phyloP scores from a whole-genome alignment of 2,888 invertebrate species.

The Trisateles emortualis region DNA sequence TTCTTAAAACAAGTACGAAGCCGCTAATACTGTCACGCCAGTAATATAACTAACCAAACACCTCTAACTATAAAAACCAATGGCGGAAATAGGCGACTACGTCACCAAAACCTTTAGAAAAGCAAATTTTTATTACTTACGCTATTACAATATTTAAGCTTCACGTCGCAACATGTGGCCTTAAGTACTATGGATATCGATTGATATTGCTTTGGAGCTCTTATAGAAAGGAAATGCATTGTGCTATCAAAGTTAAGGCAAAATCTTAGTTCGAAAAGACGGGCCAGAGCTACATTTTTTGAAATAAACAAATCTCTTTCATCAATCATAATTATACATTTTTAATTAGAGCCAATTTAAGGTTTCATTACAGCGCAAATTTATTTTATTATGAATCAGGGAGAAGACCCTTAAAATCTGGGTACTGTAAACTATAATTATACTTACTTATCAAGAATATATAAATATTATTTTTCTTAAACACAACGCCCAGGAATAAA shows the following conservation, averaged over 20 bases:
- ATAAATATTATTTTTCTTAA: too few relatives aligned
- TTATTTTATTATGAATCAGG: too few relatives aligned
- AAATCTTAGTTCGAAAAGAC: neutral
- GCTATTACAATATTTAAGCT: slow-evolving; percentile 19
- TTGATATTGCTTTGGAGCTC: neutral
- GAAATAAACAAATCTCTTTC: neutral
- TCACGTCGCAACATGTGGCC: slow-evolving; percentile 21
- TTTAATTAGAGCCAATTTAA: too few relatives aligned
- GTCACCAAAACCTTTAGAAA: slow-evolving; percentile 3
- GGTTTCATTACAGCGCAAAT: too few relatives aligned
- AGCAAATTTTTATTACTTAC: slow-evolving; percentile 22
- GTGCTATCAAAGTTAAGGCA: neutral
- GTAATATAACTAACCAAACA: neutral
- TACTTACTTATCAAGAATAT: too few relatives aligned
- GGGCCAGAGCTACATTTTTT: neutral
- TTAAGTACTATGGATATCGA: slow-evolving; percentile 15
- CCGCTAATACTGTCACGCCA: too few relatives aligned
- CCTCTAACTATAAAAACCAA: slow-evolving; percentile 2
- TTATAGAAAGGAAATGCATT: slow-evolving; percentile 1
- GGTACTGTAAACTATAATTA: too few relatives aligned
- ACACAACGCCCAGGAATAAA: too few relatives aligned
- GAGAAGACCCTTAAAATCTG: too few relatives aligned
- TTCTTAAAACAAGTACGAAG: too few relatives aligned
- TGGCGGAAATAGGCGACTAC: slow-evolving; percentile 8
- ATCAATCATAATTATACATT: too few relatives aligned